Evolutionary conservation across 2,113 vertebrate species (phyloP), one percentile per base, ranked within the genome.

Genomic region (Engraulis encrasicolus): DNA sequence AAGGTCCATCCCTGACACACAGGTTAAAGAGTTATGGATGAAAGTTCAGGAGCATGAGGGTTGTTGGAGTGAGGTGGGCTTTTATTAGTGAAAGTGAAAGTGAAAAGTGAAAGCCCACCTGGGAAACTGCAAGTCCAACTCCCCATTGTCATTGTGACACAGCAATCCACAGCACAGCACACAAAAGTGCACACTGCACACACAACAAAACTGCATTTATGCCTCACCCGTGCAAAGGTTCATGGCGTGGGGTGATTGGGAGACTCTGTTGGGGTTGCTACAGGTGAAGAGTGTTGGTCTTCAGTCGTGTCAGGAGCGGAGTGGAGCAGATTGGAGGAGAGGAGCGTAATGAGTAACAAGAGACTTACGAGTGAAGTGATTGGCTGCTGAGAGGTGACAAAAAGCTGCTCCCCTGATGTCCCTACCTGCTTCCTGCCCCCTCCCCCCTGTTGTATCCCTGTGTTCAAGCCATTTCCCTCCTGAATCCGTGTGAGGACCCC

Each of bases 391-490:
- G 54, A 6, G 9, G 54, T 71, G 61, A 31, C 2, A 71, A 14
- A 11, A 27, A 14, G 61, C n/a, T 31, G 23, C 27, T 27, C 23
- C 54, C n/a, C 11, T 23, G 20, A 19, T 23, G 0, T 74, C 23
- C 84, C 34, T 15, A 37, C 2, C 31, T 84, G 37, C 23, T 36
- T 6, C 15, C 77, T 52, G n/a, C n/a, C n/a, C n/a, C n/a, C n/a
- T n/a, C n/a, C n/a, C n/a, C n/a, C n/a, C 31, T 84, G 6, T 77
- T 45, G 12, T 80, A 1, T 2, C 19, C 50, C n/a, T 77, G 50
- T 79, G 74, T 80, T 80, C 77, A 86, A 82, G 77, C 17, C 50
- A 71, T 71, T n/a, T 11, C 78, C 50, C 31, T 71, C 36, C 82
- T 45, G 77, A 84, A 78, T 45, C 36, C 61, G 1, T 1, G 23